Base-by-base conservation (phyloP, 2,888 invertebrate species). In the Cataglyphis livida region DNA sequence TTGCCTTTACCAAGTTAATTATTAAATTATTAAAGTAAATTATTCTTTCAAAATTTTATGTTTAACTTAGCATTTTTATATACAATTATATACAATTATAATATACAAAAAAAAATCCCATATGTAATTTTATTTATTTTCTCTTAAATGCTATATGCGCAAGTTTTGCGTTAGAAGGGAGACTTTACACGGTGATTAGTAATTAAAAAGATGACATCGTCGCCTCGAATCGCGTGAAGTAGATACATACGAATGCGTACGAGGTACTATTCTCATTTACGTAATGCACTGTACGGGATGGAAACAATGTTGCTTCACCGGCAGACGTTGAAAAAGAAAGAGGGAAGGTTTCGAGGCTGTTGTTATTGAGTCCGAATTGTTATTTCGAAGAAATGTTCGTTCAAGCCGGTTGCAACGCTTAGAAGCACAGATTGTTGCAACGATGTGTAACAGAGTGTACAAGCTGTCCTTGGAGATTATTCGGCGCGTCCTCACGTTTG, bases 261-360 rank as follows among this genome's bases (percentile, higher is more conserved):
- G 85, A 90, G 89, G 90, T 90, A 92, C 87, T 89, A 91, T 87
- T 91, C 91, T 93, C 93, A 93, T 94, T 94, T 94, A 91, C 93
- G 93, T 92, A 94, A 94, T 92, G 93, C 91, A 91, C 88, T 51
- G n/a, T 83, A 87, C 88, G 84, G 85, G 81, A 85, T 73, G 88
- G 82, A 88, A 87, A 93, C 93, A 93, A 93, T 92, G 87, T 84
- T 87, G 85, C 92, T 90, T 92, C 92, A 91, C 86, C 88, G 92
- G 89, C 68, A 86, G 83, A 87, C 68, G 59, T 38, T 64, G 83
- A 76, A 76, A 88, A 84, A 38, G 73, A 76, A 85, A 85, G 76
- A 85, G 78, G 83, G 78, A 84, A 82, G 51, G 51, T 51, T 51
- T 79, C 85, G 68, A 81, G 81, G 79, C 71, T 66, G 71, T 74